Percentiles rank a stretch among this genome's conserved stretches.
Evolutionary conservation across 2,113 vertebrate species (phyloP).

Genomic region (Passer montanus): DNA sequence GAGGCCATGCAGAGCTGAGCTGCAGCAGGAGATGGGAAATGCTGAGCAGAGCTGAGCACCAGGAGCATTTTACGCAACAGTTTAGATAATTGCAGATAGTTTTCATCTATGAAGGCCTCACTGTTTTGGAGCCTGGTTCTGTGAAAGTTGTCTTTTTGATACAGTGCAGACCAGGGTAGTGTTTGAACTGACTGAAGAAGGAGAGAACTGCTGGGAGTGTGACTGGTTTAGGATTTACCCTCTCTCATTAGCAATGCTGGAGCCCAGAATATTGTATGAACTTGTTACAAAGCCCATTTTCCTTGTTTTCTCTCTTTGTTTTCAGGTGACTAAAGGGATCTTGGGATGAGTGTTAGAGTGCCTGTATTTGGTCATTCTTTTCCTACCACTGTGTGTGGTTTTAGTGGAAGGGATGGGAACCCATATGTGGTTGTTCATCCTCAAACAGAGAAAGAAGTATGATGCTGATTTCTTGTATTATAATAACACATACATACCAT

Average conservation of each 20-base stretch:
- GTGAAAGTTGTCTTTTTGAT: neutral
- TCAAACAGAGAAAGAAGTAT: neutral
- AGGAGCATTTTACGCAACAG: neutral
- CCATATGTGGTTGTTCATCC: neutral
- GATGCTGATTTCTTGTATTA: neutral
- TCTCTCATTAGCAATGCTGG: neutral
- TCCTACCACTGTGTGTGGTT: neutral
- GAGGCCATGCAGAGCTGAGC: neutral
- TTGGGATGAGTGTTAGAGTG: neutral
- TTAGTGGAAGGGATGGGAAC: neutral
- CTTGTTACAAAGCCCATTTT: neutral
- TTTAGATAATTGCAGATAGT: neutral
- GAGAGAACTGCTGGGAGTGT: neutral
- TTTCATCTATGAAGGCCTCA: neutral
- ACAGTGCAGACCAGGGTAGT: neutral
- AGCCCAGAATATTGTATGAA: neutral
- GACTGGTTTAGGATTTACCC: neutral
- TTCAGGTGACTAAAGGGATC: neutral
- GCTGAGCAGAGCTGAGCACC: neutral
- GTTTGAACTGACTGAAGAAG: neutral
- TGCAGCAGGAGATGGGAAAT: neutral
- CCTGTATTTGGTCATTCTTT: neutral
- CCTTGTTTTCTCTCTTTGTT: neutral
- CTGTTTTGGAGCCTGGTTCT: neutral
- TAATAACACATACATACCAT: slow-evolving; percentile 8